These are phyloP conservation scores for Mus musculus DNA, from an alignment of 2,113 vertebrate genomes.

Conservation along the genomic window GRCm39 chr9:43095001-43095500, in stretches of 20 bases:
- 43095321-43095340: background rate
- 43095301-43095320: background rate
- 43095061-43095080: background rate
- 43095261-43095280: background rate
- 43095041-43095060: background rate
- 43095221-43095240: too few relatives aligned
- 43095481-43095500: background rate
- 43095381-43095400: background rate
- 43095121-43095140: background rate
- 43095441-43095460: background rate
- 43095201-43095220: background rate
- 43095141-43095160: background rate
- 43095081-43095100: background rate
- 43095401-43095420: background rate
- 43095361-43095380: background rate
- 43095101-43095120: background rate
- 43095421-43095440: background rate
- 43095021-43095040: background rate
- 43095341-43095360: background rate
- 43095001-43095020: background rate
- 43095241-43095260: background rate
- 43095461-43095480: background rate
- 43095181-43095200: background rate
- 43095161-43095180: background rate
- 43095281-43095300: background rate